Evolutionary conservation across 30 jellyfish, hydroid and myxozoan species (phyloP).

Genomic region (Aurelia aurita): DNA sequence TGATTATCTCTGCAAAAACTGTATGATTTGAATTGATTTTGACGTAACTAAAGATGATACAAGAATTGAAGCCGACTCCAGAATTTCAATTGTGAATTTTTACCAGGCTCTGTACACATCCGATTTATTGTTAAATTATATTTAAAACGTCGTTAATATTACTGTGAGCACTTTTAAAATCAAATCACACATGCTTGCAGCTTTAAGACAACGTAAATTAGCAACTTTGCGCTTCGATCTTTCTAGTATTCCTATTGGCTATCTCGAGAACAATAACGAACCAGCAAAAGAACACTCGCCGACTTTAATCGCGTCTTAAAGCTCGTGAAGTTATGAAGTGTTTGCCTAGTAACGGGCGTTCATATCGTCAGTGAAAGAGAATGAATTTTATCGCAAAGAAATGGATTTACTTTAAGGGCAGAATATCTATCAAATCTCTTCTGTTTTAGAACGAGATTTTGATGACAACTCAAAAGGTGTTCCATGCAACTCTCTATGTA

Average conservation of each 20-base stretch:
- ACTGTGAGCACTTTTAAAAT: neutral
- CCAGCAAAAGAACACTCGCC: neutral
- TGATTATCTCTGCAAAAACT: neutral
- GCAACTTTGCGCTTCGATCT: conserved; percentile 9
- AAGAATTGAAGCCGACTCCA: conserved; percentile 17
- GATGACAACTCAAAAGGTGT: no score
- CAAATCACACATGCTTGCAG: conserved; percentile 2
- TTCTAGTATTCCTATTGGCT: neutral
- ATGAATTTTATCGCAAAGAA: no score
- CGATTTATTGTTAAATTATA: conserved; percentile 12
- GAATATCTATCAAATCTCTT: no score
- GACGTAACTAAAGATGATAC: conserved; percentile 31
- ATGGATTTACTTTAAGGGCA: no score
- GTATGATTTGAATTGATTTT: conserved; percentile 49
- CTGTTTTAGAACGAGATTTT: no score
- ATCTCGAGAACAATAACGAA: neutral
- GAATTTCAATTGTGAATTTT: conserved; percentile 50
- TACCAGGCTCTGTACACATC: conserved; percentile 42
- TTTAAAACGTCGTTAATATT: conserved; percentile 35
- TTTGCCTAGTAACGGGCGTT: no score
- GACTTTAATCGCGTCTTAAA: neutral
- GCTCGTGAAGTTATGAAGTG: no score
- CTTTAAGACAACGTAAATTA: conserved; percentile 4
- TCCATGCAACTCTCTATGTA: no score
- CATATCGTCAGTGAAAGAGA: no score